Evolutionary conservation across 2,797 vertebrate genomes (phyloP).

Genomic region (Novumbra hubbsi): DNA sequence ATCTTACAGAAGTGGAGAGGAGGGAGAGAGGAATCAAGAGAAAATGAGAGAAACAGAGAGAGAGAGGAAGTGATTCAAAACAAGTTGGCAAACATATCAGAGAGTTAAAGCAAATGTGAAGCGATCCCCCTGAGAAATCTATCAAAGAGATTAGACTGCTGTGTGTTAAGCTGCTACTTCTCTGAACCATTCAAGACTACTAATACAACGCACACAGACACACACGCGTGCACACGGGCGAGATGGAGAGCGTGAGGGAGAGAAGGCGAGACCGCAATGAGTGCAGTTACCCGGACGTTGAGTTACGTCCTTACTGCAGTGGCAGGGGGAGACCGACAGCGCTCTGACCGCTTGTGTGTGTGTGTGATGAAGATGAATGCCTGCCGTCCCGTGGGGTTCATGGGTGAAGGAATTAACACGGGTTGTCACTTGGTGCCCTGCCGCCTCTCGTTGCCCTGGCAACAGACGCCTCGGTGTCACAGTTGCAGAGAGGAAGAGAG

Average conservation of each 20-base stretch:
- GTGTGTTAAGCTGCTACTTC: slow-evolving; percentile 27
- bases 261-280: neutral
- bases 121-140: slow-evolving; percentile 14
- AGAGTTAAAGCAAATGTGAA: slow-evolving; percentile 5
- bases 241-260: slow-evolving; percentile 2
- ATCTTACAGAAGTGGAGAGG: neutral
- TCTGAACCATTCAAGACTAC: slow-evolving; percentile 29
- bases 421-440: slow-evolving; percentile 78
- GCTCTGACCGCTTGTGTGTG: slow-evolving; percentile 28
- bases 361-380: slow-evolving; percentile 73
- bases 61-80: neutral
- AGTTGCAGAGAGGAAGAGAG: slow-evolving; percentile 65
- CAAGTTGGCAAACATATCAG: slow-evolving; percentile 9
- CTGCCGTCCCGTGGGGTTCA: slow-evolving; percentile 76
- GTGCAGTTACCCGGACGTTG: slow-evolving; percentile 51
- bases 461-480: slow-evolving; percentile 77
- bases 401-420: slow-evolving; percentile 83
- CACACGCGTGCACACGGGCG: neutral
- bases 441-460: slow-evolving; percentile 76
- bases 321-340: slow-evolving; percentile 51
- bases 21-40: neutral
- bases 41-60: neutral
- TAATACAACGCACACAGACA: slow-evolving; percentile 18
- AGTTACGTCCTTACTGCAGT: slow-evolving; percentile 65
- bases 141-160: slow-evolving; percentile 38